Percentiles rank a stretch among this genome's conserved stretches.
phyloP scores from a whole-genome alignment of 2,888 invertebrate genomes.

The Myopa tessellatipennis region DNA sequence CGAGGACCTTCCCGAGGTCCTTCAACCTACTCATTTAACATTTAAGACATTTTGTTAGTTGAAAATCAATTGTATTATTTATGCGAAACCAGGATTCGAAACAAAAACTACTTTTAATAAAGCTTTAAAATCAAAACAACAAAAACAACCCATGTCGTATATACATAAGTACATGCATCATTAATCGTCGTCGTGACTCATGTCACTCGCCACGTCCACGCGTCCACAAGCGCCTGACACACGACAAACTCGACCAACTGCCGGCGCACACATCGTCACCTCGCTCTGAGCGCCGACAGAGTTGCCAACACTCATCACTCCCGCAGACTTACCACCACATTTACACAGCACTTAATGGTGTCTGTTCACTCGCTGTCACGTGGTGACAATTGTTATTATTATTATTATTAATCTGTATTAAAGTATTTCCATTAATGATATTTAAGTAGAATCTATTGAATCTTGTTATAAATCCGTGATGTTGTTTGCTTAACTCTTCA shows the following conservation, averaged over 20 bases:
- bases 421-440: background rate
- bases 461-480: background rate
- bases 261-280: background rate
- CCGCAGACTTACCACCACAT: too few species aligned
- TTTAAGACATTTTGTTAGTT: constrained; percentile 13
- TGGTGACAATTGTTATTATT: background rate
- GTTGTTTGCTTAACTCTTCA: constrained; percentile 16
- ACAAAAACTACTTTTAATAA: constrained; percentile 25
- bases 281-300: background rate
- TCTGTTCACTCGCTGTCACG: background rate
- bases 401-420: background rate
- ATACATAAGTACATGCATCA: background rate
- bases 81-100: background rate
- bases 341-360: background rate
- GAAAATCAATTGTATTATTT: constrained; percentile 3
- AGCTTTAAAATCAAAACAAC: constrained; percentile 15
- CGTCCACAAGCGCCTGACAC: too few species aligned
- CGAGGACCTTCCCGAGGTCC: background rate
- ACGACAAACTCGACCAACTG: background rate
- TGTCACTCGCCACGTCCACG: background rate
- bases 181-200: background rate
- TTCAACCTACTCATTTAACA: background rate
- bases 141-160: background rate
- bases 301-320: constrained; percentile 16
- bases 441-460: constrained; percentile 3